Evolutionary conservation across 2,888 invertebrate species (phyloP).

Genomic region (Torymus aiolomorphi): DNA sequence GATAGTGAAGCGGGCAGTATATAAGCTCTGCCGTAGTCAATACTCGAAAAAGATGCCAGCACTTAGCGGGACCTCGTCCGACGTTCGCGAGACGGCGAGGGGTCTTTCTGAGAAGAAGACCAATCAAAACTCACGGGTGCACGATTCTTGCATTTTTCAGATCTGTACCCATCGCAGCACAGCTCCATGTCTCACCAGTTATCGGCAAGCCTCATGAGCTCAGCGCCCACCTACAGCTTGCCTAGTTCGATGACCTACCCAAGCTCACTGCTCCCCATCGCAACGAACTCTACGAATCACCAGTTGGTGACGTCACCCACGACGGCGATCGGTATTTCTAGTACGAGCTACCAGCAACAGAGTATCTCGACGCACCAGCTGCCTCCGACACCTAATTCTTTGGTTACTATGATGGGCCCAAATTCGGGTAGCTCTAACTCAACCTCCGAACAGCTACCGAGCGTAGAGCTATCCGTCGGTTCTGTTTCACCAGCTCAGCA

Average conservation of each 20-base stretch:
- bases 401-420: slow-evolving; percentile 77
- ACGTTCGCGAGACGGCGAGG: too few species aligned
- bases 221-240: slow-evolving; percentile 72
- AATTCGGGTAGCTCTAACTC: slow-evolving; percentile 74
- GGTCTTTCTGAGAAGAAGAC: too few species aligned
- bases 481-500: slow-evolving; percentile 68
- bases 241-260: slow-evolving; percentile 76
- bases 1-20: too few species aligned
- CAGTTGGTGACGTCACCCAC: slow-evolving; percentile 69
- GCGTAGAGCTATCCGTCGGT: slow-evolving; percentile 66
- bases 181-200: slow-evolving; percentile 66
- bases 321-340: slow-evolving; percentile 75
- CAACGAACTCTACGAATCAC: slow-evolving; percentile 65
- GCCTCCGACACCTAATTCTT: slow-evolving; percentile 75
- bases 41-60: too few species aligned
- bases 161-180: slow-evolving; percentile 74
- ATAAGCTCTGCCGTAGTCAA: too few species aligned
- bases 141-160: slow-evolving; percentile 66
- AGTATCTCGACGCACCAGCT: slow-evolving; percentile 68
- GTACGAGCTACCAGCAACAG: slow-evolving; percentile 77
- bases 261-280: slow-evolving; percentile 67
- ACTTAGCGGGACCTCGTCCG: too few species aligned
- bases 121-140: too few species aligned
- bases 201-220: slow-evolving; percentile 66
- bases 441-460: slow-evolving; percentile 66